Percentiles rank a stretch among this genome's conserved stretches.
phyloP scores from a whole-genome alignment of 2,797 vertebrate genomes.

The Pachyuromys duprasi region DNA sequence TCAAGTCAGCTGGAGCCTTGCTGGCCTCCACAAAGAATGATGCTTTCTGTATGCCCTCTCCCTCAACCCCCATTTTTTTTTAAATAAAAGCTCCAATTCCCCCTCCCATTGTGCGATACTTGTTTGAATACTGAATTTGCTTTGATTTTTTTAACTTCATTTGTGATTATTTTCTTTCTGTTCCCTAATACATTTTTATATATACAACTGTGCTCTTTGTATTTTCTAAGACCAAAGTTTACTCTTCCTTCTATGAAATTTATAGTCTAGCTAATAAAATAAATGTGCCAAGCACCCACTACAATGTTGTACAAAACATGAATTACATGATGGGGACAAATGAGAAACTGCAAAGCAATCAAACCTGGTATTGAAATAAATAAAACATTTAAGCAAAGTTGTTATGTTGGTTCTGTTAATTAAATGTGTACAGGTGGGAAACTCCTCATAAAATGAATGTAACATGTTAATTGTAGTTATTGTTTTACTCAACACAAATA shows the following conservation, averaged over 20 bases:
- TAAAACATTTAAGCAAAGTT: constrained; percentile 86
- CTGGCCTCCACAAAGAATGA: neutral
- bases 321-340: constrained; percentile 87
- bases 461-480: constrained; percentile 74
- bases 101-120: neutral
- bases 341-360: constrained; percentile 84
- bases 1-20: neutral
- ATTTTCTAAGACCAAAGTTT: constrained; percentile 52
- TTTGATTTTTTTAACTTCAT: neutral
- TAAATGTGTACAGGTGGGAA: constrained; percentile 76
- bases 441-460: constrained; percentile 62
- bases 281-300: constrained; percentile 78
- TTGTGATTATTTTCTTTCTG: neutral
- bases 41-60: neutral
- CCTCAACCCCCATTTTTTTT: too few relatives aligned
- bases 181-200: neutral
- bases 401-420: constrained; percentile 81
- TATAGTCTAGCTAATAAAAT: constrained; percentile 85
- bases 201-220: neutral
- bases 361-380: constrained; percentile 87
- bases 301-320: constrained; percentile 84
- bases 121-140: neutral
- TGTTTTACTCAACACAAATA: constrained; percentile 53
- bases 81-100: too few relatives aligned
- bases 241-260: constrained; percentile 77